Conservation (phyloP, 2,888 invertebrate species). For the Antitype chi region DNA sequence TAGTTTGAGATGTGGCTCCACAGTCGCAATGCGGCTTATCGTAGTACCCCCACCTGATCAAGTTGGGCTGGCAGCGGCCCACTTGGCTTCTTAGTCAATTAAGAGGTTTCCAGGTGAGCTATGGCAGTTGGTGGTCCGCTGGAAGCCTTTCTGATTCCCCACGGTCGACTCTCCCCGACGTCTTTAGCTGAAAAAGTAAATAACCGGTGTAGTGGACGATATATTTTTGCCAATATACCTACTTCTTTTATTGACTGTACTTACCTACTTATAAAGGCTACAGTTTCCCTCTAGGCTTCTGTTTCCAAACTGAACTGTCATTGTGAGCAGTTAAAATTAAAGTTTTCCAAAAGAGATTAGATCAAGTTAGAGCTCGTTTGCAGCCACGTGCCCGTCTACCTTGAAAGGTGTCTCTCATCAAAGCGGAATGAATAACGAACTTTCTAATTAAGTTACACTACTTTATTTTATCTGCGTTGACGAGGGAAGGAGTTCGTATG, state of each 20-base stretch:
- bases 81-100: too few species aligned
- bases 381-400: constrained; percentile 53
- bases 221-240: neutral
- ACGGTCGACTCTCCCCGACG: neutral
- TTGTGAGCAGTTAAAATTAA: constrained; percentile 62
- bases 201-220: neutral
- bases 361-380: constrained; percentile 58
- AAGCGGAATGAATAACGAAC: constrained; percentile 61
- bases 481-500: constrained; percentile 29
- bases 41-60: too few species aligned
- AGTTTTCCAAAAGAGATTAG: constrained; percentile 66
- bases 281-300: constrained; percentile 29
- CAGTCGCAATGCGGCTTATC: too few species aligned
- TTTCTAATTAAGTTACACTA: constrained; percentile 66
- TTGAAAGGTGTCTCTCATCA: constrained; percentile 54
- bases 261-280: constrained; percentile 2
- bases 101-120: too few species aligned
- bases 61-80: too few species aligned
- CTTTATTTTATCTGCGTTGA: constrained; percentile 62
- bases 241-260: constrained; percentile 5
- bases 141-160: too few species aligned
- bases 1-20: too few species aligned
- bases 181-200: neutral
- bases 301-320: constrained; percentile 59
- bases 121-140: too few species aligned